Evolutionary conservation across 2,888 invertebrate genomes (phyloP).

Genomic region (Protula sp.): DNA sequence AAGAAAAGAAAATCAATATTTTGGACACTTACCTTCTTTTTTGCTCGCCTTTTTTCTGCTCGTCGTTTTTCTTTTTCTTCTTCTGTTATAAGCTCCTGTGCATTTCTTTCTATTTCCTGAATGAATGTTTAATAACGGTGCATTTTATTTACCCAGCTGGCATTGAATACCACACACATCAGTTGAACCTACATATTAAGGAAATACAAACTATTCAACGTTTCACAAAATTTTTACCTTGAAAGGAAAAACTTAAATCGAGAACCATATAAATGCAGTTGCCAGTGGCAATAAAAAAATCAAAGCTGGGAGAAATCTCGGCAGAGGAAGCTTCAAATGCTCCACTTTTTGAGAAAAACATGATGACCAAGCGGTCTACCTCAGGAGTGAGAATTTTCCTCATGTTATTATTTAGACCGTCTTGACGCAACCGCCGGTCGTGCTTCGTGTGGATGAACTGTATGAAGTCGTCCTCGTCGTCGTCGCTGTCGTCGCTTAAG

Average conservation of each 20-base stretch:
- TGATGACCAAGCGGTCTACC: too few relatives aligned
- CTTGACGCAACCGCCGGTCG: background rate
- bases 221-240: too few relatives aligned
- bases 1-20: too few relatives aligned
- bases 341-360: too few relatives aligned
- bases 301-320: too few relatives aligned
- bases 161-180: too few relatives aligned
- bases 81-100: constrained; percentile 46
- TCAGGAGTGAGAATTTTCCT: background rate
- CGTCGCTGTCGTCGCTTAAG: background rate
- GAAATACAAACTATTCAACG: too few relatives aligned
- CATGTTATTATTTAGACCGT: background rate
- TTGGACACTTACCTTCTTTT: constrained; percentile 43
- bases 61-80: constrained; percentile 47
- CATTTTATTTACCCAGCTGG: background rate
- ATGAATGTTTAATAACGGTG: constrained; percentile 8
- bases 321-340: too few relatives aligned
- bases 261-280: too few relatives aligned
- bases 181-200: too few relatives aligned
- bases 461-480: background rate
- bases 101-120: constrained; percentile 45
- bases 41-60: constrained; percentile 48
- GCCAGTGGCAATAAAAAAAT: too few relatives aligned
- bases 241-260: too few relatives aligned
- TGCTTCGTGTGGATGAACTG: background rate